A percentile compares a stretch with the other conserved stretches of the same genome.
phyloP scores from a whole-genome alignment of 2,797 vertebrate species.

The Eulemur albifrons region DNA sequence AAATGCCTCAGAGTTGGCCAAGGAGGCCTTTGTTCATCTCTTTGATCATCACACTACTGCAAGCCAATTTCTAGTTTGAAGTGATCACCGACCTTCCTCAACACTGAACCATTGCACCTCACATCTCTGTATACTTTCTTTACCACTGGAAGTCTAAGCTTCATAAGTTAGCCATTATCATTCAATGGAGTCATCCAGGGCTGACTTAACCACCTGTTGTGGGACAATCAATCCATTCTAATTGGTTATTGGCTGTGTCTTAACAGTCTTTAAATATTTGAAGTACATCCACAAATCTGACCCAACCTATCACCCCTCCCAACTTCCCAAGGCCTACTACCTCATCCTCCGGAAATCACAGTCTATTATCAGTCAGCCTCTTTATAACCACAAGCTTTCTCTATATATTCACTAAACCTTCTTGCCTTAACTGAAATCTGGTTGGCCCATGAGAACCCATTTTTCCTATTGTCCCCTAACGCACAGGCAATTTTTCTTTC shows the following conservation, averaged over 20 bases:
- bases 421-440: neutral
- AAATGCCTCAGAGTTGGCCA: neutral
- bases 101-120: neutral
- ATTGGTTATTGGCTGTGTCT: neutral
- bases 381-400: neutral
- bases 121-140: neutral
- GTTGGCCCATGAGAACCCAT: neutral
- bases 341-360: neutral
- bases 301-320: neutral
- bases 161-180: neutral
- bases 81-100: neutral
- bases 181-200: neutral
- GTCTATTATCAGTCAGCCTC: neutral
- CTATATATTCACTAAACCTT: neutral
- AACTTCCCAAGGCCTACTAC: neutral
- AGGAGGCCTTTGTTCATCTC: neutral
- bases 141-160: neutral
- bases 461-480: neutral
- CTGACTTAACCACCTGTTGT: neutral
- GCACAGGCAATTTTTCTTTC: neutral
- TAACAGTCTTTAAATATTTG: neutral
- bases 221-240: neutral
- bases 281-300: neutral
- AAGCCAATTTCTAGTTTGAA: neutral
- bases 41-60: neutral